These are phyloP conservation scores for Okapia johnstoni DNA, from an alignment of 2,113 vertebrate genomes.

Conservation along the genomic window DNA sequence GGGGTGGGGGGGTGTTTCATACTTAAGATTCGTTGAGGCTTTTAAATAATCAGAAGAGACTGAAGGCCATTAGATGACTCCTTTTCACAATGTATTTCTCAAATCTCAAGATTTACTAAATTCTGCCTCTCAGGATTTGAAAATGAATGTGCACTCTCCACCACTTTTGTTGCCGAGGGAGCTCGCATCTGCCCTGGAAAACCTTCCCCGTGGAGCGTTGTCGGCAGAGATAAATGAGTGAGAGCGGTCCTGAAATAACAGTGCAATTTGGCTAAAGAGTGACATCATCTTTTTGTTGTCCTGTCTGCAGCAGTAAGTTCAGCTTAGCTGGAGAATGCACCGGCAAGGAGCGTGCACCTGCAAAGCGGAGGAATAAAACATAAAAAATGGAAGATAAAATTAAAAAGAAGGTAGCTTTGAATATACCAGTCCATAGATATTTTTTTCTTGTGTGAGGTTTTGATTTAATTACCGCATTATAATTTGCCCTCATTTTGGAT, in stretches of 20 bases:
- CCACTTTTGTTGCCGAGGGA: conserved; percentile 67
- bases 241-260: conserved; percentile 41
- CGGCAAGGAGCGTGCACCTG: neutral
- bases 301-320: conserved; percentile 29
- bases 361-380: conserved; percentile 3
- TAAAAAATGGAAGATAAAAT: conserved; percentile 27
- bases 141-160: conserved; percentile 62
- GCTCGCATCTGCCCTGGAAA: conserved; percentile 64
- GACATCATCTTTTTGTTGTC: conserved; percentile 54
- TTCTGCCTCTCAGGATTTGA: conserved; percentile 55
- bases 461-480: conserved; percentile 27
- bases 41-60: conserved; percentile 53
- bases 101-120: conserved; percentile 63
- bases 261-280: conserved; percentile 57
- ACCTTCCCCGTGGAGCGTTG: conserved; percentile 38
- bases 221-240: conserved; percentile 52
- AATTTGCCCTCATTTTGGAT: conserved; percentile 22
- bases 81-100: conserved; percentile 50
- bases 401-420: conserved; percentile 21
- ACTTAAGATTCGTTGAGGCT: conserved; percentile 39
- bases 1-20: neutral
- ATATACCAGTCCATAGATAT: neutral
- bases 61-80: conserved; percentile 21
- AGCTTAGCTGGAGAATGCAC: conserved; percentile 41
- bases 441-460: conserved; percentile 34